phyloP scores from a whole-genome alignment of 2,888 invertebrate species.

The Eustalomyia histrio region DNA sequence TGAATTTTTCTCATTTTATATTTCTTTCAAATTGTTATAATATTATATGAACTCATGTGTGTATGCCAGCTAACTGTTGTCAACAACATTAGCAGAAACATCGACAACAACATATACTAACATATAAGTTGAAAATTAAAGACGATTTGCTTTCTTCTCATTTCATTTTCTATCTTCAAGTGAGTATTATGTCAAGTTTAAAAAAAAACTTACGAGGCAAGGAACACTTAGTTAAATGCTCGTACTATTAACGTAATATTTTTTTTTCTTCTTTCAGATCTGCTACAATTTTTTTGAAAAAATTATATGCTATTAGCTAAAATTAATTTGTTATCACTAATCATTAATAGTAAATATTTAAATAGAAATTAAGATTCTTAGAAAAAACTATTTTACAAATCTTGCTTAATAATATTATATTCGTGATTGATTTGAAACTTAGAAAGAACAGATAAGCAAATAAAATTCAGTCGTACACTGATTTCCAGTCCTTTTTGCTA shows the following conservation, averaged over 20 bases:
- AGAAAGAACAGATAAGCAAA: too few species aligned
- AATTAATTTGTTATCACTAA: not conserved
- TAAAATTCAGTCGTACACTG: too few species aligned
- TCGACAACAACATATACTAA: too few species aligned
- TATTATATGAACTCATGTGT: not conserved
- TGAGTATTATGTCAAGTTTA: conserved; percentile 33
- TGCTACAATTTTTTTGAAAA: not conserved
- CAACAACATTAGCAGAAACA: conserved; percentile 8
- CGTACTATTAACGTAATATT: not conserved
- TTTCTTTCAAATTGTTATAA: too few species aligned
- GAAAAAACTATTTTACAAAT: too few species aligned
- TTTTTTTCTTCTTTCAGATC: not conserved
- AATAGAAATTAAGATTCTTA: not conserved
- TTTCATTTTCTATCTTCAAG: conserved; percentile 3
- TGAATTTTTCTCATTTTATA: conserved; percentile 20
- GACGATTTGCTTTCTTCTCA: not conserved
- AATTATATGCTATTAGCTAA: not conserved
- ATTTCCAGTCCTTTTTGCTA: too few species aligned
- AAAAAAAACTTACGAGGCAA: conserved; percentile 7
- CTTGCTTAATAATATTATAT: too few species aligned
- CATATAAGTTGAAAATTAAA: conserved; percentile 6
- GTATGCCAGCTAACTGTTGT: conserved; percentile 26
- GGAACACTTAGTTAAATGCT: not conserved
- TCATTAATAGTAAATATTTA: conserved; percentile 10
- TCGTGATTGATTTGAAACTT: too few species aligned